These are phyloP conservation scores for Ommatoiulus sabulosus DNA, from an alignment of 2,888 invertebrate species.

Conservation along the genomic window DNA sequence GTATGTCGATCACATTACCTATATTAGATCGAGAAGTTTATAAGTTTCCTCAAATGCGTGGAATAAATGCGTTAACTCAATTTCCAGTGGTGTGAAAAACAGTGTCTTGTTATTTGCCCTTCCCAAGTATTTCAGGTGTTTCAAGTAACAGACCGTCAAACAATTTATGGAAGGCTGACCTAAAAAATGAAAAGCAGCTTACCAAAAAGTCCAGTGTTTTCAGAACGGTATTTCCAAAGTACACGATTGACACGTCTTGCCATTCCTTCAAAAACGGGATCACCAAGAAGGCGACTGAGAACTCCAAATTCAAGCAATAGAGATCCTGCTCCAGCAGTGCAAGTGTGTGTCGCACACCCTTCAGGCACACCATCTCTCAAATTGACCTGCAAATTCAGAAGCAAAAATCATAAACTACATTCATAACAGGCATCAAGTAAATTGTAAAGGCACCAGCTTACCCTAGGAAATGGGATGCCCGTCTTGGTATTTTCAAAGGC, in stretches of 20 bases:
- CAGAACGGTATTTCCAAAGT: conserved; percentile 72
- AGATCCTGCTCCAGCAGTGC: conserved; percentile 75
- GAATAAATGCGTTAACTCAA: too few relatives aligned
- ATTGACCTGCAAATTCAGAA: conserved; percentile 69
- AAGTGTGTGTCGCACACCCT: conserved; percentile 72
- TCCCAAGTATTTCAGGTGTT: too few relatives aligned
- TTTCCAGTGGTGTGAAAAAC: too few relatives aligned
- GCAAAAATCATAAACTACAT: background rate
- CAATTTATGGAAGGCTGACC: too few relatives aligned
- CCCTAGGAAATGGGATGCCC: conserved; percentile 72
- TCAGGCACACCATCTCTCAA: conserved; percentile 70
- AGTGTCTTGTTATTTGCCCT: too few relatives aligned
- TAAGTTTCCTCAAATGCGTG: too few relatives aligned
- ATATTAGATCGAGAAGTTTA: too few relatives aligned
- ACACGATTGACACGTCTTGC: conserved; percentile 72
- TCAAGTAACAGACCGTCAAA: too few relatives aligned
- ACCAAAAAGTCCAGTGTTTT: conserved; percentile 74
- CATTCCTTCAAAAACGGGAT: conserved; percentile 73
- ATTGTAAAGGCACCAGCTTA: conserved; percentile 61
- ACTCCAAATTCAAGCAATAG: conserved; percentile 75
- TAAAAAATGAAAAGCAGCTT: conserved; percentile 35
- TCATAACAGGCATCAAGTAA: too few relatives aligned
- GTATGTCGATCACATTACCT: conserved; percentile 73
- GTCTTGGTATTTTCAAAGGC: conserved; percentile 74
- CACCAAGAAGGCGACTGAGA: conserved; percentile 72